phyloP scores from a whole-genome alignment of 2,888 invertebrate species.

The Ferrisia virgata region DNA sequence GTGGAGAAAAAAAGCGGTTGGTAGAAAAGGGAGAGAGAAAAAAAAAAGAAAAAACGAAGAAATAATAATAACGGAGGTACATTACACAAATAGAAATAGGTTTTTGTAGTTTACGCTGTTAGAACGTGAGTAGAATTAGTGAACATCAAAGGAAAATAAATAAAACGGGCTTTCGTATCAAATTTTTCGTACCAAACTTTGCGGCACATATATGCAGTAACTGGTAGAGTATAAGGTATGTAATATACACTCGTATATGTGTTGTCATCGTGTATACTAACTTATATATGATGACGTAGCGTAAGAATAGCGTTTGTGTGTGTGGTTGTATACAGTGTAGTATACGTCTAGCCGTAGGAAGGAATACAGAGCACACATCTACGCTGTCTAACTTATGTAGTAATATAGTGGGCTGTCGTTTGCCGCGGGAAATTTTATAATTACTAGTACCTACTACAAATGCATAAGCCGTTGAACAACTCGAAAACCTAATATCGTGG shows the following conservation, averaged over 20 bases:
- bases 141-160: constrained; percentile 20
- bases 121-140: constrained; percentile 13
- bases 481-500: background rate
- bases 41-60: background rate
- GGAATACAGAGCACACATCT: no score
- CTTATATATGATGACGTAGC: no score
- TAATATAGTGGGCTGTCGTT: background rate
- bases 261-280: background rate
- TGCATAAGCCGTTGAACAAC: no score
- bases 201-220: background rate
- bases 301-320: no score
- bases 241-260: background rate
- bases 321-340: no score
- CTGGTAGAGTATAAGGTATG: background rate
- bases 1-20: background rate
- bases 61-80: background rate
- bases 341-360: no score
- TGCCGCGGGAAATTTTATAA: background rate
- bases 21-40: background rate
- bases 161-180: background rate
- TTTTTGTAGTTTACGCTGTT: background rate
- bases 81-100: constrained; percentile 18
- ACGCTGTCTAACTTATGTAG: no score
- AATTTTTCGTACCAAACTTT: background rate
- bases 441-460: background rate